phyloP scores from a whole-genome alignment of 2,797 vertebrate genomes.

The Coluber constrictor region DNA sequence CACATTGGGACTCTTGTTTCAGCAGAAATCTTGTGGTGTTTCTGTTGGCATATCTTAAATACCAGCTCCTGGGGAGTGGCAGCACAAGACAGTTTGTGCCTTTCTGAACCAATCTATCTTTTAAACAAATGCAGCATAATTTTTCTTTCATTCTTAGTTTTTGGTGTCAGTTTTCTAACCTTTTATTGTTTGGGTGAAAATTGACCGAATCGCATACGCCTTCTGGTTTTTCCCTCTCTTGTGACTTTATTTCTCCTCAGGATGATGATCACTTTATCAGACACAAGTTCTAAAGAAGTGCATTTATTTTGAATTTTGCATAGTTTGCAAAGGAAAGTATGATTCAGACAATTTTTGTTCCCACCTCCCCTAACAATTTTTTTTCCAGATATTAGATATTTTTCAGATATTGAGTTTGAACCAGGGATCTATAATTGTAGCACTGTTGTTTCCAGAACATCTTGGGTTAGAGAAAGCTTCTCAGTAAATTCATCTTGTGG shows the following conservation, averaged over 20 bases:
- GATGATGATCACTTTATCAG: neutral
- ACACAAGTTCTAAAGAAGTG: neutral
- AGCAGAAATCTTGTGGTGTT: neutral
- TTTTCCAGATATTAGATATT: neutral
- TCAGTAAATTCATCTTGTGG: neutral
- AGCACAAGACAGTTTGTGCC: neutral
- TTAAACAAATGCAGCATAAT: neutral
- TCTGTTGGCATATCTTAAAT: neutral
- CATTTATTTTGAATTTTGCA: constrained; percentile 38
- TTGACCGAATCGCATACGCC: neutral
- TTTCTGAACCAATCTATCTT: neutral
- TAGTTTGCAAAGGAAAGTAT: constrained; percentile 17
- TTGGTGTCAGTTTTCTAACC: neutral
- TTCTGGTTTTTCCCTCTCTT: too few relatives aligned
- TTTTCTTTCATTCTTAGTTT: neutral
- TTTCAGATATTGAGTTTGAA: neutral
- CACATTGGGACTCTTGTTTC: neutral
- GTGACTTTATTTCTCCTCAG: neutral
- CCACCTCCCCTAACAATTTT: constrained; percentile 29
- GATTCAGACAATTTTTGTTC: constrained; percentile 42
- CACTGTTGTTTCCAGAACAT: constrained; percentile 43
- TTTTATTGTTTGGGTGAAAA: neutral
- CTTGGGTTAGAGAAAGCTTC: neutral
- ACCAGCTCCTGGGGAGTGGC: neutral
- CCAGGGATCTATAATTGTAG: constrained; percentile 45